Conservation (phyloP, 2,113 vertebrate genomes). For the Megalops atlanticus region DNA sequence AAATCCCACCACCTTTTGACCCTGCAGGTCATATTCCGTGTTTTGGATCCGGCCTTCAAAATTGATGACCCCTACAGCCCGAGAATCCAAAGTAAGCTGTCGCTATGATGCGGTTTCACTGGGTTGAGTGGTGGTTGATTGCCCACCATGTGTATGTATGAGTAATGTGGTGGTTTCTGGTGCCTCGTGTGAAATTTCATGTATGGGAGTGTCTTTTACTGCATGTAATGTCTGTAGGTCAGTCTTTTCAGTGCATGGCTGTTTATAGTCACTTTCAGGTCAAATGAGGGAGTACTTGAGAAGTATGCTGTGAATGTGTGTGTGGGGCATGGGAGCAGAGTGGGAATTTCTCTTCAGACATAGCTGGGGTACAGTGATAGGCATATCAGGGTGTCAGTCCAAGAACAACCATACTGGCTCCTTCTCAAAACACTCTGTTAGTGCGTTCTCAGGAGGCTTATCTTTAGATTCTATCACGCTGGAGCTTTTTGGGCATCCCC, state of each 20-base stretch:
- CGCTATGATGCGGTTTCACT: neutral
- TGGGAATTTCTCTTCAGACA: neutral
- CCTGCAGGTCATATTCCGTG: conserved; percentile 90
- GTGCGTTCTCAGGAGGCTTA: no score
- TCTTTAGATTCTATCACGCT: no score
- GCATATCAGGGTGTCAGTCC: neutral
- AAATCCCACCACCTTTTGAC: conserved; percentile 17
- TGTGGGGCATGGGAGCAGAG: neutral
- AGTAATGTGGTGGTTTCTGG: neutral
- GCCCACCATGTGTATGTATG: neutral
- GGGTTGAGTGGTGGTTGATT: neutral
- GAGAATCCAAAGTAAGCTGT: conserved; percentile 89
- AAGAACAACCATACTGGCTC: neutral
- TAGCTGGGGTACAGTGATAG: neutral
- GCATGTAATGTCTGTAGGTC: neutral
- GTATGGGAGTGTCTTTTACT: neutral
- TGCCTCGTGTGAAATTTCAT: neutral
- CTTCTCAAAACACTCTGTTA: neutral
- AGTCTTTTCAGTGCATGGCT: conserved; percentile 3
- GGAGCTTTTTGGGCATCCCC: no score
- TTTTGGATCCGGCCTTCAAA: conserved; percentile 90
- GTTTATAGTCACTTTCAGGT: neutral
- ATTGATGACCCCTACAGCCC: conserved; percentile 95
- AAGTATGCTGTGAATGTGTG: neutral
- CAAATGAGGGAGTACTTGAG: neutral